Evolutionary conservation across 2,797 vertebrate species (phyloP).

Genomic region (Momotus momota): DNA sequence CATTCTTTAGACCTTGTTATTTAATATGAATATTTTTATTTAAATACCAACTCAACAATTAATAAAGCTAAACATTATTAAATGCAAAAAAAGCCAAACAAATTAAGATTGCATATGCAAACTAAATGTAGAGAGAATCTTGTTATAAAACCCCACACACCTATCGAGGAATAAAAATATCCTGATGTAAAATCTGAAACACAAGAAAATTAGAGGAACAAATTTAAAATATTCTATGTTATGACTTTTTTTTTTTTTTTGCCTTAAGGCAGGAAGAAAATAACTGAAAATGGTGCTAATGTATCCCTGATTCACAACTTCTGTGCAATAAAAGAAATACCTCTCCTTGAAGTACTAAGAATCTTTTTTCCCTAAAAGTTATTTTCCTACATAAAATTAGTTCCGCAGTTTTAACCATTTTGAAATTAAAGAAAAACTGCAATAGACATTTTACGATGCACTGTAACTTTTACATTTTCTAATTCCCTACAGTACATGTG

Average conservation of each 20-base stretch:
- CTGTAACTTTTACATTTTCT: not conserved
- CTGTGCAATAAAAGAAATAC: not conserved
- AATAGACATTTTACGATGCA: not conserved
- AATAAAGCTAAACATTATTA: not conserved
- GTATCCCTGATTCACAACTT: not conserved
- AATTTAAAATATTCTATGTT: not conserved
- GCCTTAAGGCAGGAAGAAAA: not conserved
- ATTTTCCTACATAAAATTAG: not conserved
- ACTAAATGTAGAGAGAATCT: not conserved
- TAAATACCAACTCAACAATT: not conserved
- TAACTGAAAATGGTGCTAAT: not conserved
- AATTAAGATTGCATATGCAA: not conserved
- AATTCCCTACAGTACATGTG: not conserved
- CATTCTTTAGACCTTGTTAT: not conserved
- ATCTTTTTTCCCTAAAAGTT: not conserved
- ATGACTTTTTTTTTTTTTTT: not conserved
- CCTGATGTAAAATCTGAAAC: not conserved
- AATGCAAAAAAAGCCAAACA: not conserved
- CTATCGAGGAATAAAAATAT: not conserved
- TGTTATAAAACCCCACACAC: not conserved
- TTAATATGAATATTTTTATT: not conserved
- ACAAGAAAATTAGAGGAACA: not conserved
- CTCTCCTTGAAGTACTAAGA: not conserved
- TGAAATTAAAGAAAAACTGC: not conserved
- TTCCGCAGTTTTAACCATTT: not conserved